phyloP scores from a whole-genome alignment of 2,797 vertebrate species.

The Pseudotriccus pelzelni region DNA sequence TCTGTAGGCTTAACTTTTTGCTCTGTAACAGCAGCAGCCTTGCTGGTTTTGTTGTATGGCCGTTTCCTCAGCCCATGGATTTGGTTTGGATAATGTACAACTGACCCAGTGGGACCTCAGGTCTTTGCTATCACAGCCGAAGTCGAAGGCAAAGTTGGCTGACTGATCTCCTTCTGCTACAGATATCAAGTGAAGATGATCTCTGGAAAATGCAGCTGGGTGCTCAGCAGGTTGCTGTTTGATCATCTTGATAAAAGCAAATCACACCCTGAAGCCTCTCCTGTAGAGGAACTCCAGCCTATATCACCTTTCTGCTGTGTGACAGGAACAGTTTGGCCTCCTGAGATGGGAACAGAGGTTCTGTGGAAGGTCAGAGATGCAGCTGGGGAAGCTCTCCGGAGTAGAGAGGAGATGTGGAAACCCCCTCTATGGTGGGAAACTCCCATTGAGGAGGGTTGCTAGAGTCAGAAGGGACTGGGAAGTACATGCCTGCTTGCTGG shows the following conservation, averaged over 20 bases:
- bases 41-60: neutral
- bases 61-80: neutral
- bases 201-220: neutral
- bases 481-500: neutral
- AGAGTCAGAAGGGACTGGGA: neutral
- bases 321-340: neutral
- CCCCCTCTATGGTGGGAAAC: neutral
- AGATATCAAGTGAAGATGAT: neutral
- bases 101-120: neutral
- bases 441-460: neutral
- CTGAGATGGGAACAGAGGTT: neutral
- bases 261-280: neutral
- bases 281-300: neutral
- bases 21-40: neutral
- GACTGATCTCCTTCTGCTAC: neutral
- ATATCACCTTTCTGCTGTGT: neutral
- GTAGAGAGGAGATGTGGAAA: neutral
- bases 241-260: neutral
- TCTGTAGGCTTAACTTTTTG: neutral
- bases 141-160: neutral
- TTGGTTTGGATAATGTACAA: neutral
- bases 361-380: neutral
- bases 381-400: neutral
- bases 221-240: neutral
- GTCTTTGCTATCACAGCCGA: neutral